Evolutionary conservation across 2,113 vertebrate species (phyloP).

Genomic region (Tragelaphus scriptus): DNA sequence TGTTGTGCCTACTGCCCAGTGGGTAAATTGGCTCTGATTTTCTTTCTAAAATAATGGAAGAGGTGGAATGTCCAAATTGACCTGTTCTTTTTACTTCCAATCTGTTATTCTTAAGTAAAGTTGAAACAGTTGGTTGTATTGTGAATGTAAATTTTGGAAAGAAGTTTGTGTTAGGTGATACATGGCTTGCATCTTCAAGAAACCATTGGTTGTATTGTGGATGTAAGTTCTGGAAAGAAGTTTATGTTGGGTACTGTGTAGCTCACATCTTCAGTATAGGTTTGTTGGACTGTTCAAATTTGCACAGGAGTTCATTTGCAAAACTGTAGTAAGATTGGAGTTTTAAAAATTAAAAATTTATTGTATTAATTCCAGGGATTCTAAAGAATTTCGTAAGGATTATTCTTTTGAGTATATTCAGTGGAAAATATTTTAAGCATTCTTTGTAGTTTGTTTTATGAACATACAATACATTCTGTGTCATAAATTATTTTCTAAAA

Average conservation of each 20-base stretch:
- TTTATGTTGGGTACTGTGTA: neutral
- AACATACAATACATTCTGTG: neutral
- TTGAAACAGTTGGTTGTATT: neutral
- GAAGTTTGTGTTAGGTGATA: neutral
- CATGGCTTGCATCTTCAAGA: neutral
- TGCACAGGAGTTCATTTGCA: neutral
- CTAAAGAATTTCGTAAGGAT: neutral
- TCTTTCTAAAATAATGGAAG: neutral
- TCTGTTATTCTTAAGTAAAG: neutral
- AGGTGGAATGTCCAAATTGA: neutral
- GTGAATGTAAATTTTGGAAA: slow-evolving; percentile 25
- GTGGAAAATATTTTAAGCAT: neutral
- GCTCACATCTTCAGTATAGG: neutral
- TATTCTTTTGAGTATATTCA: neutral
- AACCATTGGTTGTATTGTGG: neutral
- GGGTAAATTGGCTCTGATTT: neutral
- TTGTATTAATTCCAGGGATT: neutral
- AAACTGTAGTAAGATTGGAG: neutral
- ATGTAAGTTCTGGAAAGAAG: slow-evolving; percentile 17
- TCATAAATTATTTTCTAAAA: slow-evolving; percentile 12
- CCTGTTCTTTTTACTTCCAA: neutral
- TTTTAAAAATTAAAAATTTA: slow-evolving; percentile 37
- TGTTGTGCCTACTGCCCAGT: neutral
- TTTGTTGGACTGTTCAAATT: neutral
- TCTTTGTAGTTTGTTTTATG: neutral